These are phyloP conservation scores for Climacteris rufus DNA, from an alignment of 2,113 vertebrate genomes.

Conservation along the genomic window DNA sequence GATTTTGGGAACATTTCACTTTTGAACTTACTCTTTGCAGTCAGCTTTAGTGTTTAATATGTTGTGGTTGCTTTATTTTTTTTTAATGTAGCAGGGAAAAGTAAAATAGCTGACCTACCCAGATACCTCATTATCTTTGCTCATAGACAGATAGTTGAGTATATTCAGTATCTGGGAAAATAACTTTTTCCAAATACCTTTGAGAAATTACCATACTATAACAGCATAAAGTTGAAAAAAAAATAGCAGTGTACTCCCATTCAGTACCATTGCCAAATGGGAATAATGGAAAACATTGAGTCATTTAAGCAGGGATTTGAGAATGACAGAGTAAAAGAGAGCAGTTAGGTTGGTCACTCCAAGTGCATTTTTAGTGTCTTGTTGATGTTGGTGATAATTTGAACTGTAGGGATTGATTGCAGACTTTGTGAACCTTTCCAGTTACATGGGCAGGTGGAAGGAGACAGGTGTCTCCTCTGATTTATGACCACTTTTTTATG, in stretches of 20 bases:
- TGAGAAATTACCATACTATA: not conserved
- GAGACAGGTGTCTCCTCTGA: not conserved
- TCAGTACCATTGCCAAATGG: not conserved
- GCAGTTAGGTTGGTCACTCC: not conserved
- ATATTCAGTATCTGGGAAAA: not conserved
- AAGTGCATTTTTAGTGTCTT: not conserved
- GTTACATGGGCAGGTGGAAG: not conserved
- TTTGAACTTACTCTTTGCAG: conserved; percentile 59
- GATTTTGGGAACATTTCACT: conserved; percentile 65
- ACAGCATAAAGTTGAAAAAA: not conserved
- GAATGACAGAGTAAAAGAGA: not conserved
- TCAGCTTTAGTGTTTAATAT: conserved; percentile 16
- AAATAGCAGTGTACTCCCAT: not conserved
- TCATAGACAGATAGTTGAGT: not conserved
- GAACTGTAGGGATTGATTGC: not conserved
- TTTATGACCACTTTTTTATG: not conserved
- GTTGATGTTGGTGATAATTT: not conserved
- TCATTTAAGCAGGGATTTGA: not conserved
- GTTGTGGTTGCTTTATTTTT: not conserved
- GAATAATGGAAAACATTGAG: not conserved
- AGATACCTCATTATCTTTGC: not conserved
- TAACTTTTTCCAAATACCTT: not conserved
- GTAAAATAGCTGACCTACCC: not conserved
- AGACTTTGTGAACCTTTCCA: not conserved
- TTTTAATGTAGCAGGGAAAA: not conserved